These are phyloP conservation scores for Coluber constrictor DNA, from an alignment of 2,797 vertebrate species.

Conservation along the genomic window DNA sequence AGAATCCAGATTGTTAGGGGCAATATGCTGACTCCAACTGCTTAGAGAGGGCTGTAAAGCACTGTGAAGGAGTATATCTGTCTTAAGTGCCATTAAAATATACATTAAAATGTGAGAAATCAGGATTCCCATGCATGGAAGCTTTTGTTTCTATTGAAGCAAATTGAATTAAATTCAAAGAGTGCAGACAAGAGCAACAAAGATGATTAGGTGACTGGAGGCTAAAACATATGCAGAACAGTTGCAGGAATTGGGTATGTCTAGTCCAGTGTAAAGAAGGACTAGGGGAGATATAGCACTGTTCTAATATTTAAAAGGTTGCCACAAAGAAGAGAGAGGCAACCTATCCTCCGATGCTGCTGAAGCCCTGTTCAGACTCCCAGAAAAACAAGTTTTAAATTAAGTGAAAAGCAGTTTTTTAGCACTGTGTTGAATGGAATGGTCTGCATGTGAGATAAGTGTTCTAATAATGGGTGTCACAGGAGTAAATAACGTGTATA, in stretches of 20 bases:
- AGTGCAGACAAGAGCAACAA: background rate
- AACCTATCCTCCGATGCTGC: background rate
- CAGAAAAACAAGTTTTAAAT: background rate
- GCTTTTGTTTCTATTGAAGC: background rate
- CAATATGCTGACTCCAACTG: background rate
- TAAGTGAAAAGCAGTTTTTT: background rate
- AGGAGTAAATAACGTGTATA: background rate
- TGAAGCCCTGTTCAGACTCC: background rate
- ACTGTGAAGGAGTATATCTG: too few relatives aligned
- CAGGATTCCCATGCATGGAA: background rate
- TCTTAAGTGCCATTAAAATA: background rate
- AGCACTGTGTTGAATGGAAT: background rate
- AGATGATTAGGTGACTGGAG: background rate
- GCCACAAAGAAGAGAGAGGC: background rate
- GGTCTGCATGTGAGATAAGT: background rate
- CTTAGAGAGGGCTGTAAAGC: background rate
- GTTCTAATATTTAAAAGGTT: background rate
- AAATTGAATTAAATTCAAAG: background rate
- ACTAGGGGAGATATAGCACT: background rate
- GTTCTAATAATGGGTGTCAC: background rate
- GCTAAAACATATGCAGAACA: background rate
- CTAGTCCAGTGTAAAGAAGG: background rate
- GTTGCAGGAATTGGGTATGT: background rate
- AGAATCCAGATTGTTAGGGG: background rate
- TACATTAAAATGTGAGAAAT: background rate